Conservation (phyloP, 2,797 vertebrate genomes). For the Spinus olivaceus region DNA sequence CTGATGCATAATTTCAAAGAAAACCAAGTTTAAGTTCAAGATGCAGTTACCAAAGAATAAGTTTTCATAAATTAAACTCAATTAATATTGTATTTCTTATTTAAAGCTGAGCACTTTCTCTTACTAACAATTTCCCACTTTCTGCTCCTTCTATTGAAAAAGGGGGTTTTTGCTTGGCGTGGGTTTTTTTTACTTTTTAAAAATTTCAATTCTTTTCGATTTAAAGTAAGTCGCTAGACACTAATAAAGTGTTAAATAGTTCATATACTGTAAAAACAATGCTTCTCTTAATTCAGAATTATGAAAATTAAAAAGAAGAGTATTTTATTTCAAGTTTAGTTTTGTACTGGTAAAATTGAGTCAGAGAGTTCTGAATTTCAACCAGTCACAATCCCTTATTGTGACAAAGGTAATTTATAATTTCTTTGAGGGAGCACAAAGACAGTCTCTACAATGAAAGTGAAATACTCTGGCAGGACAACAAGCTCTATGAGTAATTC, state of each 20-base stretch:
- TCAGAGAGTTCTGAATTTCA: neutral
- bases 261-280: neutral
- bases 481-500: neutral
- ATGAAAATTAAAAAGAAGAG: neutral
- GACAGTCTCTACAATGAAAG: neutral
- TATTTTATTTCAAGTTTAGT: neutral
- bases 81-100: neutral
- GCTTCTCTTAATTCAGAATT: neutral
- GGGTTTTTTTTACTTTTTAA: neutral
- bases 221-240: neutral
- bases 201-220: neutral
- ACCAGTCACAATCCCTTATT: neutral
- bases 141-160: neutral
- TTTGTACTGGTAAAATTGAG: neutral
- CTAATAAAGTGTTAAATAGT: neutral
- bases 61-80: neutral
- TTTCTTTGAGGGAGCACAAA: neutral
- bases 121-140: neutral
- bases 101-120: neutral
- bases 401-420: neutral
- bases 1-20: neutral
- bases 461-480: neutral
- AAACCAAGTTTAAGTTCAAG: neutral
- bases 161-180: rapidly evolving
- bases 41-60: neutral